Evolutionary conservation across 2,888 invertebrate species (phyloP), one percentile per base, ranked within the genome.

Genomic region (Drosophila neoperkinsi): DNA sequence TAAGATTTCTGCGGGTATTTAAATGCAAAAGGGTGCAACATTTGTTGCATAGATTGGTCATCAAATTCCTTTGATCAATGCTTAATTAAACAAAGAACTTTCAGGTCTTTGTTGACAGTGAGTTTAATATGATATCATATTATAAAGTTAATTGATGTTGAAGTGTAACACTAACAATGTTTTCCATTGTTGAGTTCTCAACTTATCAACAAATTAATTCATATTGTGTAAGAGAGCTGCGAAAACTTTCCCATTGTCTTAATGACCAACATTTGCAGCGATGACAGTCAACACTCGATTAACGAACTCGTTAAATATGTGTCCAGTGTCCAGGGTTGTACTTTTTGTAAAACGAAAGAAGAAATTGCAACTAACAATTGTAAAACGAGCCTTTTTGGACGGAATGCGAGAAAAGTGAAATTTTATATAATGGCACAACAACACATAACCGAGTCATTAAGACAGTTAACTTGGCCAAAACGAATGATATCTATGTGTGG

Each of bases 361-460:
- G 59, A 61, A 72, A 76, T 74, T 87, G 64, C 84, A 57, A 81
- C 31, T 11, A 16, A 56, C 46, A 46, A 46, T 46, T 46, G 31
- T 69, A 28, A 65, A 71, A 63, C 52, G 63, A 63, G 81, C 86
- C 79, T 79, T 84, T 80, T 75, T 63, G 75, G 83, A 58, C 61
- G 72, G 21, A 43, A 25, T 9, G 2, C 25, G 69, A 49, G 71
- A 76, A 91, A 88, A 88, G 91, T 91, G 91, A 91, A 88, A 88
- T 90, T 88, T 84, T 84, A 89, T 87, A 84, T 82, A 82, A 84
- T 81, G 78, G 70, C 53, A 34, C 34, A 36, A 59, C 67, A 57
- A 74, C 78, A 87, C 85, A 91, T 91, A 90, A 90, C 90, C 70
- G 62, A 74, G 77, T 65, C 91, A 90, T 88, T 88, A 88, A 85